Evolutionary conservation across 2,113 vertebrate genomes (phyloP).

Genomic region (Laticauda laticaudata): DNA sequence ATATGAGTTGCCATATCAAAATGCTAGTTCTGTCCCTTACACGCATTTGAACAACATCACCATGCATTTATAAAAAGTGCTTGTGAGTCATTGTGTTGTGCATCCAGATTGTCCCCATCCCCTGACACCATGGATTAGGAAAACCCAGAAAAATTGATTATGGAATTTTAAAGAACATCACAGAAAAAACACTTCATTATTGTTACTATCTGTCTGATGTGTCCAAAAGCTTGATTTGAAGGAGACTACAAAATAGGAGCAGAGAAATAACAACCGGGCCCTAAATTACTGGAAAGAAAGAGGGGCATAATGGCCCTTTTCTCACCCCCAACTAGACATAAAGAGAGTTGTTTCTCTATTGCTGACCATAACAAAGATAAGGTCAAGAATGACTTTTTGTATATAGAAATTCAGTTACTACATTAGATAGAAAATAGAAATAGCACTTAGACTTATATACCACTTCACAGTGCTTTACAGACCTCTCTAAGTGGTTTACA

Average conservation of each 20-base stretch:
- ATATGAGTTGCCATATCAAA: no score
- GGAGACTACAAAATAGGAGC: background rate
- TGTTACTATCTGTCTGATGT: background rate
- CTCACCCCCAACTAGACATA: background rate
- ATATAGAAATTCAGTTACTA: background rate
- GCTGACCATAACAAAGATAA: background rate
- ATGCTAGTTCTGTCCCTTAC: no score
- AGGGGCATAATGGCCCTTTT: background rate
- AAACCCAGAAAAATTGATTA: background rate
- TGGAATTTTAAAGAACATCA: background rate
- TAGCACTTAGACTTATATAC: no score
- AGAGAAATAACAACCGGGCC: background rate
- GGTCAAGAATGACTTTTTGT: background rate
- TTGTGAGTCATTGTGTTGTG: no score
- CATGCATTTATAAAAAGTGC: no score
- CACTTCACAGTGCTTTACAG: no score
- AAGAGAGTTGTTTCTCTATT: background rate
- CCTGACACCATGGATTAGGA: no score
- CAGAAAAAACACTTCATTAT: background rate
- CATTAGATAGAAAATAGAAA: background rate
- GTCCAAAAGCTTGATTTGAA: background rate
- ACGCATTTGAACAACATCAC: no score
- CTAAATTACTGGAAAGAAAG: background rate
- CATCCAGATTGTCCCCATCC: no score
- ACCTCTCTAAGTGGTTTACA: no score